Evolutionary conservation across 1,140 invertebrate species (phyloP).

Genomic region (Harpegnathos saltator): DNA sequence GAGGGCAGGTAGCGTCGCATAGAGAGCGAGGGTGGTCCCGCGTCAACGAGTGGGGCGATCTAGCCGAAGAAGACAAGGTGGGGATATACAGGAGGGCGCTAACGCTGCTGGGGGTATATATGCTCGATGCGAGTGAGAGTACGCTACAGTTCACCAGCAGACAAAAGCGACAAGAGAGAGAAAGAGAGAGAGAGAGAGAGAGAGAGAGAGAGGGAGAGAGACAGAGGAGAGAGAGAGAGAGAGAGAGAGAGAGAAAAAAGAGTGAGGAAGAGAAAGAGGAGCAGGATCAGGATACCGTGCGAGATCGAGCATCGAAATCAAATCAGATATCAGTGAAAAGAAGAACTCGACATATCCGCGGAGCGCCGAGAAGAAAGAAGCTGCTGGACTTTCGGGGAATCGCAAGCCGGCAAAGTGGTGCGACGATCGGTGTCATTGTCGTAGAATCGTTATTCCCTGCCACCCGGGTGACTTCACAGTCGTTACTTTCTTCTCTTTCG

Average conservation of each 20-base stretch:
- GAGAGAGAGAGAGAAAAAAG: neutral
- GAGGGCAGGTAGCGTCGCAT: slow-evolving; percentile 25
- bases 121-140: slow-evolving; percentile 80
- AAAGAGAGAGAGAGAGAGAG: neutral
- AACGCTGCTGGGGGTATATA: slow-evolving; percentile 81
- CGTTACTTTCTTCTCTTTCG: neutral
- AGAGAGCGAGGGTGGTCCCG: slow-evolving; percentile 74
- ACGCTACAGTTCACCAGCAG: slow-evolving; percentile 83
- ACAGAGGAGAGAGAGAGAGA: slow-evolving; percentile 40
- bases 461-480: neutral
- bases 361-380: too few species aligned
- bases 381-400: too few species aligned
- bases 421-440: slow-evolving; percentile 2
- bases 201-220: neutral
- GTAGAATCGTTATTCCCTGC: neutral
- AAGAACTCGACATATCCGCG: too few species aligned
- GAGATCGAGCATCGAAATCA: too few species aligned
- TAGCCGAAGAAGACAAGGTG: slow-evolving; percentile 35
- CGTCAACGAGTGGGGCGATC: slow-evolving; percentile 56
- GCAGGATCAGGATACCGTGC: neutral
- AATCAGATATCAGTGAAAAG: too few species aligned
- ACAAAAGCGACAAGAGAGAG: slow-evolving; percentile 77
- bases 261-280: neutral
- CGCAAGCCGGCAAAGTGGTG: slow-evolving; percentile 7
- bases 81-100: slow-evolving; percentile 73